Evolutionary conservation across 2,113 vertebrate species (phyloP), one percentile per base, ranked within the genome.

Genomic region (Gymnogyps californianus): DNA sequence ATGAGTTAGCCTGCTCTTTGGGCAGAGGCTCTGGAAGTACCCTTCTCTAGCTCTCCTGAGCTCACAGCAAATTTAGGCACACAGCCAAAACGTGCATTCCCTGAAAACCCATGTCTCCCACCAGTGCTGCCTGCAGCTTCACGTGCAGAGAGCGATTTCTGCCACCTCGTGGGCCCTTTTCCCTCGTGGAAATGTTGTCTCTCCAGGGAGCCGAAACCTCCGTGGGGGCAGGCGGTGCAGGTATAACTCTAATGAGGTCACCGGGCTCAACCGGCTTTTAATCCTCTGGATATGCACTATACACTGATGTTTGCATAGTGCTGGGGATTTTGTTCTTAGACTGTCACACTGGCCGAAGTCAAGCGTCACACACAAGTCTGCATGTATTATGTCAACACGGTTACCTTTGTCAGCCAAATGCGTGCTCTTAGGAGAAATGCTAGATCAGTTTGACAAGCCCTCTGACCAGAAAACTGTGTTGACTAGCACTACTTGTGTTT

Each of bases 381-480:
- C 22, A 6, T 10, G 38, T 59, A 7, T 97, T 83, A 95, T 91
- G 78, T 97, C 94, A 89, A 14, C 80, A 32, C 31, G 0, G 89
- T 76, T 93, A 76, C 89, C 70, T 96, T 93, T 96, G 96, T 96
- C 93, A 96, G 75, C 86, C 40, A 49, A 89, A 93, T 89, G 81
- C 25, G 54, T 62, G 6, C 74, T 76, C 49, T 34, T 6, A 38
- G 70, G 72, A 83, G 70, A 92, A 94, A 69, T 36, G 15, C 47
- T 14, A 46, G n/a, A 94, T 96, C 42, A 1, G 11, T 76, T 87
- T 96, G 97, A 97, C 94, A 85, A 92, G 93, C 54, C 58, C 66
- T 92, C 17, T 3, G 40, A 75, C 70, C 61, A 84, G 71, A 87
- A 91, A 87, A n/a, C 83, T 15, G 1, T 44, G 55, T 32, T 80